Conservation (phyloP, 1,140 invertebrate species). For the Telenomus remus region DNA sequence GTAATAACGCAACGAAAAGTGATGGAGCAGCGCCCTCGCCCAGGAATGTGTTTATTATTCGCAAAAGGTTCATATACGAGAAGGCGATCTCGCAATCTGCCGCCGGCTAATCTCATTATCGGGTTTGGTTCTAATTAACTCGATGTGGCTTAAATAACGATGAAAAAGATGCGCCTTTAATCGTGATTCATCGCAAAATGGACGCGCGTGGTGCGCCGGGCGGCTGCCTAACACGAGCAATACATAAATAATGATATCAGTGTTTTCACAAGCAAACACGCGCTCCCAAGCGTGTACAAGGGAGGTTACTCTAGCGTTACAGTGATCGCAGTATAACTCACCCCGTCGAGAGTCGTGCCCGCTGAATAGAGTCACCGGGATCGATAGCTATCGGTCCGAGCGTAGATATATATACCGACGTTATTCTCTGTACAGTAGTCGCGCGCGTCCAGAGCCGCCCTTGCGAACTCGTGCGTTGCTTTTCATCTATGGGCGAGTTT, state of each 20-base stretch:
- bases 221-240: conserved; percentile 59
- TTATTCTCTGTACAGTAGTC: conserved; percentile 14
- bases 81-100: conserved; percentile 40
- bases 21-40: not conserved
- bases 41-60: not conserved
- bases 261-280: conserved; percentile 71
- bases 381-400: conserved; percentile 71
- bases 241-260: conserved; percentile 74
- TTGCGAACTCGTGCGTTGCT: conserved; percentile 35
- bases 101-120: conserved; percentile 48
- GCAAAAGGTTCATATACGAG: conserved; percentile 18
- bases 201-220: conserved; percentile 33
- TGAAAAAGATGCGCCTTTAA: conserved; percentile 52
- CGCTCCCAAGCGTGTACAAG: conserved; percentile 65
- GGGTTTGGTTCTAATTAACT: conserved; percentile 48
- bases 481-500: conserved; percentile 43
- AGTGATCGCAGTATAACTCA: conserved; percentile 68
- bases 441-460: conserved; percentile 3
- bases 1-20: not conserved
- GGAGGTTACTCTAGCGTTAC: conserved; percentile 68
- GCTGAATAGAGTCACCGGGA: conserved; percentile 71
- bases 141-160: conserved; percentile 45
- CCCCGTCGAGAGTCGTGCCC: conserved; percentile 67
- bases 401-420: conserved; percentile 58
- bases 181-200: conserved; percentile 39